Percentiles rank a stretch among this genome's conserved stretches.
phyloP scores from a whole-genome alignment of 2,797 vertebrate genomes.

The Cyprinella venusta region DNA sequence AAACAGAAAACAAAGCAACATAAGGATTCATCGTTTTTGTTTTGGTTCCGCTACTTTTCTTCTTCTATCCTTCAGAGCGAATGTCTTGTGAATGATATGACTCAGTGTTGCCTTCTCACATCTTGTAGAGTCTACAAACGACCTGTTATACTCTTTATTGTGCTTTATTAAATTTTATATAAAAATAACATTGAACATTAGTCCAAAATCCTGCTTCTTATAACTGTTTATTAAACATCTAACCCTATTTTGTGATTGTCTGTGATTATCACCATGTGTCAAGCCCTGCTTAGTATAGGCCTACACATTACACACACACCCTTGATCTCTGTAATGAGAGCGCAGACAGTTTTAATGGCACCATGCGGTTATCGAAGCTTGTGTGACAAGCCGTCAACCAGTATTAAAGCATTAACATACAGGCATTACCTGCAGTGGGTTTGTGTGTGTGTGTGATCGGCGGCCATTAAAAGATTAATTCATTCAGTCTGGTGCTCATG shows the following conservation, averaged over 20 bases:
- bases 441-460: not conserved
- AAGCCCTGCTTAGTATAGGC: not conserved
- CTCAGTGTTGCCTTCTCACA: too few relatives aligned
- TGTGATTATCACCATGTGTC: not conserved
- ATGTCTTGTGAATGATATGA: too few relatives aligned
- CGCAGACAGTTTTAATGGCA: conserved; percentile 30
- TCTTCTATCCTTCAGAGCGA: too few relatives aligned
- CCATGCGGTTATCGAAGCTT: conserved; percentile 9
- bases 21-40: too few relatives aligned
- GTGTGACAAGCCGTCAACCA: conserved; percentile 6
- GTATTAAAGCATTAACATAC: conserved; percentile 4
- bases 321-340: conserved; percentile 15
- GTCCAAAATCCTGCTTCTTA: not conserved
- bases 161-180: too few relatives aligned
- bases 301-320: conserved; percentile 4
- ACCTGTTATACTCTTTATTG: too few relatives aligned
- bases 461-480: conserved; percentile 27
- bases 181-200: not conserved
- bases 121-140: too few relatives aligned
- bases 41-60: too few relatives aligned
- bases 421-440: not conserved
- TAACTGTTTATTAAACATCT: not conserved
- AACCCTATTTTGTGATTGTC: not conserved
- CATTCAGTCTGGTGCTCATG: not conserved
- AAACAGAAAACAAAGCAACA: too few relatives aligned